Conservation (phyloP, 2,113 vertebrate genomes). For the Ageneiosus marmoratus region DNA sequence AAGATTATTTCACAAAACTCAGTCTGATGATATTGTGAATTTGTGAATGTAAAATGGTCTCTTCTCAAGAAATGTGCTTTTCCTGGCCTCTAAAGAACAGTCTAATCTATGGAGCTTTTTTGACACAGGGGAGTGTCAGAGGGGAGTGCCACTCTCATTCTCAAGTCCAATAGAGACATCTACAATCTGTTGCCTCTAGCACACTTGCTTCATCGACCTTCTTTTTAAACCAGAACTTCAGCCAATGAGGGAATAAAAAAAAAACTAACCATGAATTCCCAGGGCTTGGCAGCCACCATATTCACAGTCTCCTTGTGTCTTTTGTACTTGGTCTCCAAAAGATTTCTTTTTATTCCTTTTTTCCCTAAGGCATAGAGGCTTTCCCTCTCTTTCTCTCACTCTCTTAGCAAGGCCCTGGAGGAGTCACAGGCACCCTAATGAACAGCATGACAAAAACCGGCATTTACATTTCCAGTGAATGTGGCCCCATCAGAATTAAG, state of each 20-base stretch:
- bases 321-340: conserved; percentile 52
- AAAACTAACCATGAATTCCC: conserved; percentile 55
- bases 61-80: conserved; percentile 34
- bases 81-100: conserved; percentile 32
- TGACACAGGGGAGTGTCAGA: conserved; percentile 16
- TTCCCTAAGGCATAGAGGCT: conserved; percentile 46
- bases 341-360: conserved; percentile 44
- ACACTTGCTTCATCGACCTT: conserved; percentile 51
- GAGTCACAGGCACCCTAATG: conserved; percentile 47
- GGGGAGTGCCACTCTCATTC: conserved; percentile 40
- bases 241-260: conserved; percentile 49
- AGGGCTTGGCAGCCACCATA: conserved; percentile 53
- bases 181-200: conserved; percentile 55
- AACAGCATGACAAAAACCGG: conserved; percentile 48
- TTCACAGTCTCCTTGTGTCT: conserved; percentile 51
- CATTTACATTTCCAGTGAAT: conserved; percentile 55
- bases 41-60: conserved; percentile 16
- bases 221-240: conserved; percentile 47
- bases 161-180: conserved; percentile 57
- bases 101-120: conserved; percentile 51
- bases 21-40: neutral
- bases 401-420: conserved; percentile 35
- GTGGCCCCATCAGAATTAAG: conserved; percentile 39
- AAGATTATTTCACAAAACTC: neutral
- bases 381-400: conserved; percentile 46